Evolutionary conservation across 2,797 vertebrate species (phyloP), one percentile per base, ranked within the genome.

Genomic region (Ctenopoma multispine): DNA sequence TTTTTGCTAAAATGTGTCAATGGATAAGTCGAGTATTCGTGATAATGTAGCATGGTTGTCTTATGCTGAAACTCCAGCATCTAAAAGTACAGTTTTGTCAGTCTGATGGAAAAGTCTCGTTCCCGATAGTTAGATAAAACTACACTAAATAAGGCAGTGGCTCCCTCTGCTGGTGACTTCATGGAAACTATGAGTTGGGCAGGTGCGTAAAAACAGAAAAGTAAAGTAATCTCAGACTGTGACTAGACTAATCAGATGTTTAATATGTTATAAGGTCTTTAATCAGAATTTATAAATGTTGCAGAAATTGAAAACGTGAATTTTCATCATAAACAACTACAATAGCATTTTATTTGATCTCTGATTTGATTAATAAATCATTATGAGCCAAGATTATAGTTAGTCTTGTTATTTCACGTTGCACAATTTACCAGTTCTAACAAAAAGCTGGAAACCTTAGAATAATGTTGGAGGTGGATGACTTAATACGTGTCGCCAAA

Each of bases 81-180:
- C 74, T 9, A 13, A 14, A 50, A 58, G 36, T 27, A 11, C 5
- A 55, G 29, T 34, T 34, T 0, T 36, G 23, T 5, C 21, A n/a
- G 44, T 34, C 9, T 43, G 7, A 34, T 3, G 9, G 18, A 5
- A 46, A n/a, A 14, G n/a, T 3, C 60, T 64, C 50, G 27, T 63
- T 27, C 44, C 34, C 40, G 34, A 47, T 50, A 63, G 61, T 27
- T 5, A 23, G 7, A 20, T 27, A 31, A 11, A 23, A 47, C 23
- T 27, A 0, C 0, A 17, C 34, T 57, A 2, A 18, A 51, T 70
- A 14, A 64, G 63, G 1, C n/a, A 47, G 58, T 84, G 63, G 83
- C 90, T 48, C 93, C 89, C 86, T 88, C 94, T 94, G 78, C 84
- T 90, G 94, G 51, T 5, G 10, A 55, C 71, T 67, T 0, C 5